These are phyloP conservation scores for Zenarchopterus dispar DNA, from an alignment of 2,797 vertebrate genomes.

Conservation along the genomic window DNA sequence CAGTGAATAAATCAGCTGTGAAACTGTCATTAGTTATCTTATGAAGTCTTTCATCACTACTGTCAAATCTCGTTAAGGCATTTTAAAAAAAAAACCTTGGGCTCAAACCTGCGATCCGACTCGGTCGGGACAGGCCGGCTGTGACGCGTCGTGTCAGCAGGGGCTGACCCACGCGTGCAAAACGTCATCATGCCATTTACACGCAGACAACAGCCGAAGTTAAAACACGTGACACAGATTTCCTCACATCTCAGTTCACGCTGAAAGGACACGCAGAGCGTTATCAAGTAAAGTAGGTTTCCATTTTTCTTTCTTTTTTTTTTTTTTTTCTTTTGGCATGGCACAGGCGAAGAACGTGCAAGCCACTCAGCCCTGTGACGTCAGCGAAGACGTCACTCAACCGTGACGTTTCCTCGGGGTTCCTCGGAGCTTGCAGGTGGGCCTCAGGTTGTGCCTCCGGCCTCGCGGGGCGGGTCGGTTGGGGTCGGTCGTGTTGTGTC, in stretches of 20 bases:
- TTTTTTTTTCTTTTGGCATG: constrained; percentile 43
- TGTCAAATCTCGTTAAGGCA: constrained; percentile 70
- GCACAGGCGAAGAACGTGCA: constrained; percentile 48
- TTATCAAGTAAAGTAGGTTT: constrained; percentile 43
- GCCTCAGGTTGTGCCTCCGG: constrained; percentile 9
- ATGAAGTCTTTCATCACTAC: constrained; percentile 42
- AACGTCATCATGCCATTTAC: not conserved
- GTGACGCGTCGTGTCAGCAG: not conserved
- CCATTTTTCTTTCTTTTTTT: too few relatives aligned
- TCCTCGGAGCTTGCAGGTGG: too few relatives aligned
- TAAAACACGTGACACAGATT: constrained; percentile 13
- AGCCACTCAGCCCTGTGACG: constrained; percentile 22
- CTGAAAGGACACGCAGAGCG: constrained; percentile 5
- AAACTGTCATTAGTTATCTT: not conserved
- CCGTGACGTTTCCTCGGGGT: too few relatives aligned
- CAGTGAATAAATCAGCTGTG: not conserved
- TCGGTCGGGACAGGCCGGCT: constrained; percentile 1
- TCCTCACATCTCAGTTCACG: constrained; percentile 10
- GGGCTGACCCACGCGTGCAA: constrained; percentile 1
- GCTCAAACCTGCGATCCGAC: constrained; percentile 57
- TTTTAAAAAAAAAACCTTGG: constrained; percentile 63
- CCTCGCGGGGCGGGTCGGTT: constrained; percentile 9
- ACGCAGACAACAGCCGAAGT: constrained; percentile 1
- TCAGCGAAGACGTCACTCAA: too few relatives aligned
- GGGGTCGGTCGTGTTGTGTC: constrained; percentile 17